A percentile compares a stretch with the other conserved stretches of the same genome.
Evolutionary conservation across 2,797 vertebrate species (phyloP).

Genomic region (Periparus ater): DNA sequence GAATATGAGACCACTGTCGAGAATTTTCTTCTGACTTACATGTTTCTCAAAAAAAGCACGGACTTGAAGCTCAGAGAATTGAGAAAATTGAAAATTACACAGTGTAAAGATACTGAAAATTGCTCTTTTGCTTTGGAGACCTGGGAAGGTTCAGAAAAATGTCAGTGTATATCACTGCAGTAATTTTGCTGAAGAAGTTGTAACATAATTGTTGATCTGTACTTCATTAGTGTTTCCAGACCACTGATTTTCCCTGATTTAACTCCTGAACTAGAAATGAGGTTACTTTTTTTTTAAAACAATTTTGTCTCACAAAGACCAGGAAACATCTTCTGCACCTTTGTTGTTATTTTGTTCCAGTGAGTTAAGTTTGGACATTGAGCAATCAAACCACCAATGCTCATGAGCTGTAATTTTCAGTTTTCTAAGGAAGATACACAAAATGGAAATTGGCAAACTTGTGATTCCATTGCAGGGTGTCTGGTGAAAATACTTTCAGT

Average conservation of each 20-base stretch:
- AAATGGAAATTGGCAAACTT: slow-evolving; percentile 74
- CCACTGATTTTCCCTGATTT: neutral
- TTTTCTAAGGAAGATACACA: slow-evolving; percentile 73
- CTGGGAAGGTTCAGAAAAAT: slow-evolving; percentile 34
- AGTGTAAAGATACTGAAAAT: neutral
- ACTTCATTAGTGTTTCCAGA: neutral
- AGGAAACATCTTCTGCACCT: neutral
- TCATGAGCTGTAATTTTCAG: slow-evolving; percentile 52
- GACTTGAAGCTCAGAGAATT: slow-evolving; percentile 54
- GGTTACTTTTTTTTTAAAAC: neutral
- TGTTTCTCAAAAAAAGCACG: slow-evolving; percentile 61
- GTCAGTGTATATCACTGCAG: slow-evolving; percentile 1
- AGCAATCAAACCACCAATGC: neutral
- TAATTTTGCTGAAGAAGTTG: neutral
- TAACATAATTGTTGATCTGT: neutral
- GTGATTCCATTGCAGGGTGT: slow-evolving; percentile 70
- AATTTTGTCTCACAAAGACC: neutral
- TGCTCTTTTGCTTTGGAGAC: neutral
- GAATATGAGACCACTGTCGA: slow-evolving; percentile 69
- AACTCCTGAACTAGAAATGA: slow-evolving; percentile 2
- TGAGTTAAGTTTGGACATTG: neutral
- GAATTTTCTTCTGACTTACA: slow-evolving; percentile 69
- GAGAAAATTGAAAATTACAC: slow-evolving; percentile 57
- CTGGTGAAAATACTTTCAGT: slow-evolving; percentile 76
- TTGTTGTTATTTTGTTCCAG: slow-evolving; percentile 11